Conservation (phyloP, 1,140 invertebrate species). For the Akabosia matsudoensis region DNA sequence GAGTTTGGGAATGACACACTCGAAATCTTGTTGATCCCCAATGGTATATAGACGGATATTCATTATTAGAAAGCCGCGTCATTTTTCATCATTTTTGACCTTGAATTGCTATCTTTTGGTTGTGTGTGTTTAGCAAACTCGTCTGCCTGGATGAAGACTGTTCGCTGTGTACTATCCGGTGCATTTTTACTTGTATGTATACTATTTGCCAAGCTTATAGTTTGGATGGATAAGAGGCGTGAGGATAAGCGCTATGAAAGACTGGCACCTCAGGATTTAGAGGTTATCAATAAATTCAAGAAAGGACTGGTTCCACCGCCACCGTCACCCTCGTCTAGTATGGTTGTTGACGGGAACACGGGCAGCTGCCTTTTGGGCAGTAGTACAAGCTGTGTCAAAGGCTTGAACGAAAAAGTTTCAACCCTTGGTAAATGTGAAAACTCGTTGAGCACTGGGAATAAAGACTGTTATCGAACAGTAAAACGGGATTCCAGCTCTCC, state of each 20-base stretch:
- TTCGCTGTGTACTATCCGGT: background rate
- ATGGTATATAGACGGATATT: no score
- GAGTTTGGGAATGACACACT: background rate
- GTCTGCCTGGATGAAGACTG: background rate
- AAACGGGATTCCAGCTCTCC: background rate
- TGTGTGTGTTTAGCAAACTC: background rate
- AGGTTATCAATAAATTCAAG: slow-evolving; percentile 12
- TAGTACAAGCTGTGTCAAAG: background rate
- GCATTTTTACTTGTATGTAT: background rate
- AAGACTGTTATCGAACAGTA: background rate
- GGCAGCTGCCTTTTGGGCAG: background rate
- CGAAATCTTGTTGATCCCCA: background rate
- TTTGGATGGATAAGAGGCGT: background rate
- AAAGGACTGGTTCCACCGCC: background rate
- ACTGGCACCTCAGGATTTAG: background rate
- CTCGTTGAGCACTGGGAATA: background rate
- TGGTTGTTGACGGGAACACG: background rate
- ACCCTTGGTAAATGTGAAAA: background rate
- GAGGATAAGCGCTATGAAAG: background rate
- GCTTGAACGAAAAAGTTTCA: background rate
- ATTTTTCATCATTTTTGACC: background rate
- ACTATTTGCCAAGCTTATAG: background rate
- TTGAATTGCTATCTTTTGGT: background rate
- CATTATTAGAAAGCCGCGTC: background rate
- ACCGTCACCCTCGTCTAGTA: background rate